phyloP scores from a whole-genome alignment of 2,113 vertebrate genomes.

The Numida meleagris region DNA sequence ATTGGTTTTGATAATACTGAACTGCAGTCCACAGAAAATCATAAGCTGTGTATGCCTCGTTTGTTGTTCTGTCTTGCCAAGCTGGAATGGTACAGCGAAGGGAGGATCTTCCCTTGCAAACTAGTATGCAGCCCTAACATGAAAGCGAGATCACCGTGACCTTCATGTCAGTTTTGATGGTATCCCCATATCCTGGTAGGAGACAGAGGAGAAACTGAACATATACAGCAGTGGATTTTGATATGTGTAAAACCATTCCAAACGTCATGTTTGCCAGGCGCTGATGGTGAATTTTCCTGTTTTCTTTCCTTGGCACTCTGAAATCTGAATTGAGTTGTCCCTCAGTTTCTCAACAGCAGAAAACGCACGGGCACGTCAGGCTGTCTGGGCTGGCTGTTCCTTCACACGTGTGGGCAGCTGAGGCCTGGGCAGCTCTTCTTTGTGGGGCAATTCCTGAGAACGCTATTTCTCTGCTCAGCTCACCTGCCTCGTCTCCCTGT shows the following conservation, averaged over 20 bases:
- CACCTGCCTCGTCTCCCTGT: neutral
- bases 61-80: neutral
- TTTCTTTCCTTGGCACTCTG: neutral
- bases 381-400: neutral
- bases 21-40: neutral
- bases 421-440: neutral
- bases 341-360: neutral
- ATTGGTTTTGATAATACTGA: neutral
- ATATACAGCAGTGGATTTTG: neutral
- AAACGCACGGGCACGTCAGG: no score
- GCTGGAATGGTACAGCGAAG: accelerated
- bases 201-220: neutral
- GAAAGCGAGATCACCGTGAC: neutral
- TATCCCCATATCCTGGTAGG: neutral
- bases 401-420: neutral
- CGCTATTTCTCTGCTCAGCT: neutral
- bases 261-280: neutral
- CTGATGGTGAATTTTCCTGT: neutral
- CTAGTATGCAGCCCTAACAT: neutral
- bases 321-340: neutral
- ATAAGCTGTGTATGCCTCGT: neutral
- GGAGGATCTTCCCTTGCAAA: neutral
- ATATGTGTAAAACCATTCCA: neutral
- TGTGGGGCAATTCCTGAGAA: neutral
- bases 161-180: neutral